Base-by-base conservation (phyloP, 2,797 vertebrate genomes). In the Sciurus vulgaris region DNA sequence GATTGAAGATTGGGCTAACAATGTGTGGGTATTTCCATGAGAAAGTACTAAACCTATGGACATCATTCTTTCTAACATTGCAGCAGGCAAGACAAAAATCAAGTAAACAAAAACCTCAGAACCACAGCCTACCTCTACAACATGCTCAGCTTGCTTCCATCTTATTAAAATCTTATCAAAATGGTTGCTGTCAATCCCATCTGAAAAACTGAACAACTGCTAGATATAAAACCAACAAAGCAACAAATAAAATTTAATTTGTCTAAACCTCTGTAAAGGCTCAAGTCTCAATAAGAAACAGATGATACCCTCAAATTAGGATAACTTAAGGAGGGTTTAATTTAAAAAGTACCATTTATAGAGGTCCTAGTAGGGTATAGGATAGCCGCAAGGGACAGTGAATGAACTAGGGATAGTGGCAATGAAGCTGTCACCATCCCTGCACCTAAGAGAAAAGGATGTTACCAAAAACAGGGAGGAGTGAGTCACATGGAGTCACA, bases 181-280 rank as follows among this genome's bases (percentile, higher is more conserved):
- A 83, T 92, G 26, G 3, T 72, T 76, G 49, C 63, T 69, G 93
- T 74, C 93, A 93, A 91, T 89, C 10, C 35, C 89, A 94, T 92
- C 47, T 35, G 30, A 87, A 86, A 92, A 59, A 47, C 26, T 65
- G 15, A 79, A 83, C 86, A 49, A 47, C 15, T 83, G 26, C 12
- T 79, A 79, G 59, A 47, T 47, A 38, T 83, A 81, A 95, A 96
- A 88, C 24, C 86, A 87, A 86, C 35, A 77, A 35, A 76, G 49
- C 44, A 86, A 83, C 33, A 51, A 72, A 76, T 84, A 78, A 63
- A 61, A 15, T 78, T 89, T 78, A 89, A 59, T 85, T 82, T 85
- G 10, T 30, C 73, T 59, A 61, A 89, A 28, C 24, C n/a, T 82
- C 56, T 87, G 7, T 74, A 14, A 77, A 88, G 87, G 72, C 63